phyloP scores from a whole-genome alignment of 2,888 invertebrate genomes.

The Mimas tiliae region DNA sequence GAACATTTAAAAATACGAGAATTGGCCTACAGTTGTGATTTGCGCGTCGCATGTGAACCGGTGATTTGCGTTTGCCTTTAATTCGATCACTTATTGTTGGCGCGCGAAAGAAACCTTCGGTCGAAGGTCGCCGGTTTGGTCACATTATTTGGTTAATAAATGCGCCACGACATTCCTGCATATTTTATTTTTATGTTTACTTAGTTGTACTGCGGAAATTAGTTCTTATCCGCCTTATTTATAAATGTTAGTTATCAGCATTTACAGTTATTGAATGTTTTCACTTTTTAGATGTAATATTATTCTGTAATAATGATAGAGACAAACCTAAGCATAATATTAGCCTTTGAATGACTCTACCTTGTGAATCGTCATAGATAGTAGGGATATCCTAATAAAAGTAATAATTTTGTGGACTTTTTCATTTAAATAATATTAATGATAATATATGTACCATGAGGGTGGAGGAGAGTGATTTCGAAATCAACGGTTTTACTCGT shows the following conservation, averaged over 20 bases:
- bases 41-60: constrained; percentile 8
- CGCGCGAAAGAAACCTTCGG: constrained; percentile 21
- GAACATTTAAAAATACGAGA: no score
- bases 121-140: constrained; percentile 4
- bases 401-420: no score
- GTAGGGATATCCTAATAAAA: no score
- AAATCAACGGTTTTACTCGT: no score
- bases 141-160: constrained; percentile 15
- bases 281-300: background rate
- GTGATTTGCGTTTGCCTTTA: constrained; percentile 19
- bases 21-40: no score
- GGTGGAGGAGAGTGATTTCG: no score
- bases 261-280: background rate
- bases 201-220: background rate
- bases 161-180: constrained; percentile 17
- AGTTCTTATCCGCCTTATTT: background rate
- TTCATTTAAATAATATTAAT: no score
- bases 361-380: no score
- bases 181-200: background rate
- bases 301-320: no score
- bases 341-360: no score
- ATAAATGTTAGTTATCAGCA: background rate
- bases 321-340: no score
- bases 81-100: constrained; percentile 23
- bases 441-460: no score